These are phyloP conservation scores for Odontocerum albicorne DNA, from an alignment of 2,888 invertebrate genomes.

Conservation along the genomic window DNA sequence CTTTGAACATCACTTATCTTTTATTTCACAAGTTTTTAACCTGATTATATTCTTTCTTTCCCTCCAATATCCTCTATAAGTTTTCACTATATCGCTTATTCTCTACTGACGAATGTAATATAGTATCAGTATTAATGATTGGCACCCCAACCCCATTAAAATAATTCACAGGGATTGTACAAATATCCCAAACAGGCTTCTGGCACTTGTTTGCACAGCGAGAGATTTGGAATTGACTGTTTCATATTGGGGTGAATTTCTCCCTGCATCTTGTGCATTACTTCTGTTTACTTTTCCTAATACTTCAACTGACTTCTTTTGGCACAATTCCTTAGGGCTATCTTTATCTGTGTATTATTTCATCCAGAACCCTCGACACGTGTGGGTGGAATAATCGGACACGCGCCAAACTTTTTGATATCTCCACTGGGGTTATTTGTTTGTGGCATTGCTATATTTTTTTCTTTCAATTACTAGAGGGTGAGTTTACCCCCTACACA, in stretches of 20 bases:
- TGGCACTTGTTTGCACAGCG: conserved; percentile 5
- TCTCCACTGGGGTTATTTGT: conserved; percentile 18
- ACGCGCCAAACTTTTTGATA: conserved; percentile 13
- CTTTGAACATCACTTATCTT: too few species aligned
- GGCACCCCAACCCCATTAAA: conserved; percentile 8
- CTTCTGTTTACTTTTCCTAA: conserved; percentile 1
- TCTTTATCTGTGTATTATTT: not conserved
- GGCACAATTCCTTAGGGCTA: too few species aligned
- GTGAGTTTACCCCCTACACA: conserved; percentile 5
- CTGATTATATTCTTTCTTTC: too few species aligned
- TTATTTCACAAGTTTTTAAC: too few species aligned
- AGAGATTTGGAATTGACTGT: conserved; percentile 6
- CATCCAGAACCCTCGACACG: conserved; percentile 11
- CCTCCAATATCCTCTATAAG: too few species aligned
- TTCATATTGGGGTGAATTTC: not conserved
- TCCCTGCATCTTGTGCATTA: conserved; percentile 1
- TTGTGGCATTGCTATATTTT: conserved; percentile 16
- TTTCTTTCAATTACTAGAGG: conserved; percentile 12
- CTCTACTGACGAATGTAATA: too few species aligned
- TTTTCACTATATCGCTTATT: too few species aligned
- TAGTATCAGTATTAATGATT: too few species aligned
- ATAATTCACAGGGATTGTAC: conserved; percentile 7
- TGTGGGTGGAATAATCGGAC: conserved; percentile 15
- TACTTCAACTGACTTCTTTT: conserved; percentile 10
- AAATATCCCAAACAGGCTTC: conserved; percentile 1